Conservation (phyloP, 92 coral and sea anemone species). For the Galaxea fascicularis region DNA sequence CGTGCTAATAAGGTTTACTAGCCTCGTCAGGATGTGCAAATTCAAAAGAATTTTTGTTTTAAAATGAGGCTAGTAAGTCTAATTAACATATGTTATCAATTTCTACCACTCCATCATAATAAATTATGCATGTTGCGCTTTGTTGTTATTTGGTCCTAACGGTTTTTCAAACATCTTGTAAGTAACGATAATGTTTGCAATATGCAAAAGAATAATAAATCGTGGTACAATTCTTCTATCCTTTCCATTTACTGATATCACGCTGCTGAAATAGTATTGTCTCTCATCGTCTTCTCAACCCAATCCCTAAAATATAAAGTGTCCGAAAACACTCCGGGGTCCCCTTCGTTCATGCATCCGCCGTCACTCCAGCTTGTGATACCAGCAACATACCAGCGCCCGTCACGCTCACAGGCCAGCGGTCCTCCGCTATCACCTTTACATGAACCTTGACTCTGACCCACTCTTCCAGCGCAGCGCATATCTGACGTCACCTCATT, state of each 20-base stretch:
- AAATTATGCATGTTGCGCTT: too few species aligned
- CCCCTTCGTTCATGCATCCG: constrained; percentile 88
- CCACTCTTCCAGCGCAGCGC: constrained; percentile 93
- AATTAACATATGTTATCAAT: too few species aligned
- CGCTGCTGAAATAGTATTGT: background rate
- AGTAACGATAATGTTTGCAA: too few species aligned
- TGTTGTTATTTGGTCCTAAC: too few species aligned
- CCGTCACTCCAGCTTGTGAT: constrained; percentile 87
- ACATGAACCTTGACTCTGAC: constrained; percentile 83
- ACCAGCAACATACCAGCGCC: constrained; percentile 91
- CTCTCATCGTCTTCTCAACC: constrained; percentile 61
- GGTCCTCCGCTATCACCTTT: constrained; percentile 99
- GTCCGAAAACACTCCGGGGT: constrained; percentile 91
- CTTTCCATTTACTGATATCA: background rate
- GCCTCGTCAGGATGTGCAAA: too few species aligned
- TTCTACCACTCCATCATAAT: too few species aligned
- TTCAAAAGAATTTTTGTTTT: too few species aligned
- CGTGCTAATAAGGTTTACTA: too few species aligned
- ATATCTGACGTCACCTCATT: constrained; percentile 73
- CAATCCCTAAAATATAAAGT: constrained; percentile 70
- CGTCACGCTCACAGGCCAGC: constrained; percentile 73
- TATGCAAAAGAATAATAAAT: too few species aligned
- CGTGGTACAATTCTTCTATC: too few species aligned
- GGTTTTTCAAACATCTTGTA: too few species aligned
- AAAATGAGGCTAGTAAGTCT: too few species aligned